These are phyloP conservation scores for Umimayanthus kanabou DNA, from an alignment of 92 coral and sea anemone species.

Conservation along the genomic window DNA sequence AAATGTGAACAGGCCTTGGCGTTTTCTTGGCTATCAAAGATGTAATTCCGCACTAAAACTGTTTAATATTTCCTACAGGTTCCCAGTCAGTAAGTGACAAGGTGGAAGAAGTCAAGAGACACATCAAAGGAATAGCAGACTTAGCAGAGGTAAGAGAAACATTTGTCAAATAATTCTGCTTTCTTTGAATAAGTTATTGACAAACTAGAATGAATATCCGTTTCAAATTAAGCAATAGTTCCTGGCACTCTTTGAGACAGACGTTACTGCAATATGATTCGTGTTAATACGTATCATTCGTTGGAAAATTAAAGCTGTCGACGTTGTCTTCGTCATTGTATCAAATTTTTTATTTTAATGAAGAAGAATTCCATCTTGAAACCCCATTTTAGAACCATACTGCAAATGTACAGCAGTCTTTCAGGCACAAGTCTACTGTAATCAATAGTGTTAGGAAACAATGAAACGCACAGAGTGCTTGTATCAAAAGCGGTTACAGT, in stretches of 20 bases:
- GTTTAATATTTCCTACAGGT: conserved; percentile 43
- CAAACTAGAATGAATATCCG: neutral
- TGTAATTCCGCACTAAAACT: too few species aligned
- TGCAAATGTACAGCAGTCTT: neutral
- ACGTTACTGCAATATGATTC: neutral
- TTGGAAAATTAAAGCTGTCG: too few species aligned
- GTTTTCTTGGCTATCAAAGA: neutral
- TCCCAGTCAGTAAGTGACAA: conserved; percentile 65
- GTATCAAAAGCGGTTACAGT: too few species aligned
- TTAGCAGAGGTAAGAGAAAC: conserved; percentile 67
- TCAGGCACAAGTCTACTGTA: neutral
- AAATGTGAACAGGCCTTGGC: too few species aligned
- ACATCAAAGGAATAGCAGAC: conserved; percentile 48
- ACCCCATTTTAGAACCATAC: too few species aligned
- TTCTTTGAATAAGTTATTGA: too few species aligned
- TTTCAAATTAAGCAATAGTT: neutral
- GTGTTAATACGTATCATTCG: too few species aligned
- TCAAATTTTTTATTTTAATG: neutral
- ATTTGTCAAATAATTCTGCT: neutral
- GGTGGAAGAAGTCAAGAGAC: conserved; percentile 64
- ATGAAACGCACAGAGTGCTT: too few species aligned
- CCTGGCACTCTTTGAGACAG: neutral
- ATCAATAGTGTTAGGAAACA: too few species aligned
- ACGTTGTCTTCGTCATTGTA: neutral
- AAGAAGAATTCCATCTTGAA: neutral